Evolutionary conservation across 2,888 invertebrate species (phyloP).

Genomic region (Teinopalpus imperialis): DNA sequence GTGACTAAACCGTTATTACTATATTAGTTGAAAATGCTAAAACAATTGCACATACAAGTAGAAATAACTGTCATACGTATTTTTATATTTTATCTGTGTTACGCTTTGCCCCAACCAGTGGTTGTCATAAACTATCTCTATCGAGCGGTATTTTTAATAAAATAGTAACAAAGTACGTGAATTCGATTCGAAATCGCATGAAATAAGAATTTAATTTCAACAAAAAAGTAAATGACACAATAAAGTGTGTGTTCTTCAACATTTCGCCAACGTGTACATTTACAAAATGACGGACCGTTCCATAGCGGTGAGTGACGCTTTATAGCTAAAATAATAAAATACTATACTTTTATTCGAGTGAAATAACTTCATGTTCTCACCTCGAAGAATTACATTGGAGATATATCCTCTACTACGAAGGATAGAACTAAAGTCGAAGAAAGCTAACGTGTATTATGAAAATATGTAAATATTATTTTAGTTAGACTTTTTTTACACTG

Average conservation of each 20-base stretch:
- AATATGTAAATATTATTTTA: not conserved
- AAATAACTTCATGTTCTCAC: slow-evolving; percentile 25
- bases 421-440: not conserved
- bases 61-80: not conserved
- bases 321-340: slow-evolving; percentile 34
- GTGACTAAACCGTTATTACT: too few species aligned
- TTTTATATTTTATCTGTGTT: slow-evolving; percentile 9
- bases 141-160: slow-evolving; percentile 44
- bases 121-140: slow-evolving; percentile 48
- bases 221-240: slow-evolving; percentile 17
- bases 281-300: slow-evolving; percentile 59
- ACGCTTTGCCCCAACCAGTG: slow-evolving; percentile 54
- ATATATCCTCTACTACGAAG: slow-evolving; percentile 4
- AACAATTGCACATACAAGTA: too few species aligned
- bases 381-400: slow-evolving; percentile 16
- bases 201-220: slow-evolving; percentile 24
- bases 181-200: slow-evolving; percentile 37
- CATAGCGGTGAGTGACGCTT: slow-evolving; percentile 59
- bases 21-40: too few species aligned
- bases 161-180: slow-evolving; percentile 34
- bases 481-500: slow-evolving; percentile 18
- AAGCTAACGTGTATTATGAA: not conserved
- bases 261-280: not conserved
- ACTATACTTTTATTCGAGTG: slow-evolving; percentile 34
- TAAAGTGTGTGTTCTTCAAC: slow-evolving; percentile 1